Evolutionary conservation across 35 echinoderm and acorn worm species (phyloP).

Genomic region (Diadema setosum): DNA sequence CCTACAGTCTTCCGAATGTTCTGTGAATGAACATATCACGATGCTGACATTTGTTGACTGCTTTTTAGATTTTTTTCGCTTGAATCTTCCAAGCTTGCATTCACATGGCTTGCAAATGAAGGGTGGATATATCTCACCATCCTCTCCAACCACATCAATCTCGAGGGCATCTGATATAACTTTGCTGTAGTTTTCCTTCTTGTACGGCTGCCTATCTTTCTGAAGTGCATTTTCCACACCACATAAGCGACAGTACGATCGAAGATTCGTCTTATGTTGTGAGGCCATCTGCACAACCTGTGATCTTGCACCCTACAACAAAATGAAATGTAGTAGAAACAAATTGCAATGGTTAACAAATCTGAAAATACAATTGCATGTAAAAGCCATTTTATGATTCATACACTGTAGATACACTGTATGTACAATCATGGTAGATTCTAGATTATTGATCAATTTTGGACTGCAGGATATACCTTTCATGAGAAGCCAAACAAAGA

Average conservation of each 20-base stretch:
- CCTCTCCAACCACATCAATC: neutral
- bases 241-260: neutral
- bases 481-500: no score
- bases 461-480: no score
- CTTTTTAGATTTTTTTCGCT: neutral
- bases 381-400: no score
- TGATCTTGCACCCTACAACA: no score
- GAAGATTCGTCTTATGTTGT: neutral
- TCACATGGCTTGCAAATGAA: neutral
- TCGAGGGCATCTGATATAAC: neutral
- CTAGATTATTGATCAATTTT: no score
- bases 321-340: no score
- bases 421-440: no score
- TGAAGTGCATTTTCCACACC: neutral
- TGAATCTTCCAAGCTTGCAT: neutral
- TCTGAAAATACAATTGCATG: no score
- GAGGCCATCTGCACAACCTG: no score
- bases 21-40: neutral
- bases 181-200: neutral
- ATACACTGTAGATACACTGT: no score
- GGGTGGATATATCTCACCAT: neutral
- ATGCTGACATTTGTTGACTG: neutral
- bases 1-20: neutral
- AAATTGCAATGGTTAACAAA: no score
- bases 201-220: neutral